Conservation (phyloP, 2,888 invertebrate genomes). For the Taphrorychus bicolor region DNA sequence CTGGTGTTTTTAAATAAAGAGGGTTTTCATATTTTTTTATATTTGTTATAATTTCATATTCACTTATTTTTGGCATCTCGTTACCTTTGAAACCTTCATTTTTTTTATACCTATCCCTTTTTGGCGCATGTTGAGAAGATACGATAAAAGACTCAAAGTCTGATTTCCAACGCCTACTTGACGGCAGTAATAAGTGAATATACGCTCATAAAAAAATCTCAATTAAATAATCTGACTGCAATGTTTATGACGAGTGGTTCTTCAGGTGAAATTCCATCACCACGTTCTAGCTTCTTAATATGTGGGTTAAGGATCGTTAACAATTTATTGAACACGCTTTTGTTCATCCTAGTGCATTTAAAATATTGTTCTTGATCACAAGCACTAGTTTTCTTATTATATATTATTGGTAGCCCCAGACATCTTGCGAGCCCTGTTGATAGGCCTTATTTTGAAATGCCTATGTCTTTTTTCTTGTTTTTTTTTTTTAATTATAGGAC, state of each 20-base stretch:
- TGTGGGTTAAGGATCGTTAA: neutral
- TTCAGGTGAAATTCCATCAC: slow-evolving; percentile 2
- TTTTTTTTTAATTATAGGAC: too few relatives aligned
- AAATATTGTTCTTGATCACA: neutral
- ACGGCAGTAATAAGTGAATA: too few relatives aligned
- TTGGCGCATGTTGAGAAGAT: too few relatives aligned
- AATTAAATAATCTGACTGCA: neutral
- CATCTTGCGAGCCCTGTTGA: neutral
- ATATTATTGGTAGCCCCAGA: slow-evolving; percentile 2
- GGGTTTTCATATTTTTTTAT: neutral
- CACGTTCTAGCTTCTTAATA: neutral
- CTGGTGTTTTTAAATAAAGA: neutral
- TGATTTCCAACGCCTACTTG: too few relatives aligned
- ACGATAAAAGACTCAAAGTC: too few relatives aligned
- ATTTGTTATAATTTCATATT: neutral
- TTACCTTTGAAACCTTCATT: too few relatives aligned
- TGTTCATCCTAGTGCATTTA: slow-evolving; percentile 2
- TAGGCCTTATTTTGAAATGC: slow-evolving; percentile 2
- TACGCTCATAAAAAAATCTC: neutral
- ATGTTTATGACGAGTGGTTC: neutral
- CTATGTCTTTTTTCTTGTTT: neutral
- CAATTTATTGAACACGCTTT: neutral
- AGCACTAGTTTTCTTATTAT: neutral
- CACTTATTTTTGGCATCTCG: too few relatives aligned
- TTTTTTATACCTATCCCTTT: too few relatives aligned